phyloP scores from a whole-genome alignment of 2,888 invertebrate species.

The Machimus rusticus region DNA sequence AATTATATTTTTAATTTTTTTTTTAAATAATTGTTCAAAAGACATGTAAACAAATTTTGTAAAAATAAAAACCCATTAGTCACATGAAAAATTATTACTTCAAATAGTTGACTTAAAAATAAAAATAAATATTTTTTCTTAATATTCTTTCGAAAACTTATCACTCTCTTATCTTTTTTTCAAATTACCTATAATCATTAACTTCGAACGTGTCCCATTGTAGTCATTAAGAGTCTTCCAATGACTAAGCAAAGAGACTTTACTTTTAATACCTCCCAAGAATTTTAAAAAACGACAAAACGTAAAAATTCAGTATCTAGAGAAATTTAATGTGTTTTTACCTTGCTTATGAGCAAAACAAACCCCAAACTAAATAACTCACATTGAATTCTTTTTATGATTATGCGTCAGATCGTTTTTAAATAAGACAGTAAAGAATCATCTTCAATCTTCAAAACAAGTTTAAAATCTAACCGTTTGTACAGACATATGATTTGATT shows the following conservation, averaged over 20 bases:
- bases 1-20: too few species aligned
- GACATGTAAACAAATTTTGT: background rate
- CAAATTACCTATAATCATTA: background rate
- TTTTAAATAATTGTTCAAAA: too few species aligned
- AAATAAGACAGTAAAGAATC: background rate
- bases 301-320: background rate
- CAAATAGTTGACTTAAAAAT: background rate
- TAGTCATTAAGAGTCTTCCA: background rate
- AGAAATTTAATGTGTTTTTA: background rate
- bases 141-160: background rate
- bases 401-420: background rate
- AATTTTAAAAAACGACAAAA: background rate
- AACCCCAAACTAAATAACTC: background rate
- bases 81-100: background rate
- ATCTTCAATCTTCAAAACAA: background rate
- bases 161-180: background rate
- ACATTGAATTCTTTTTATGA: background rate
- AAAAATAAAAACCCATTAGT: background rate
- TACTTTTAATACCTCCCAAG: background rate
- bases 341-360: background rate
- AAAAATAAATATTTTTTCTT: background rate
- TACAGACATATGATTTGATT: background rate
- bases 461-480: background rate
- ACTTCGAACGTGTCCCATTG: background rate
- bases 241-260: background rate